Percentiles rank a stretch among this genome's conserved stretches.
phyloP scores from a whole-genome alignment of 2,797 vertebrate species.

The Pseudomugil gertrudae region DNA sequence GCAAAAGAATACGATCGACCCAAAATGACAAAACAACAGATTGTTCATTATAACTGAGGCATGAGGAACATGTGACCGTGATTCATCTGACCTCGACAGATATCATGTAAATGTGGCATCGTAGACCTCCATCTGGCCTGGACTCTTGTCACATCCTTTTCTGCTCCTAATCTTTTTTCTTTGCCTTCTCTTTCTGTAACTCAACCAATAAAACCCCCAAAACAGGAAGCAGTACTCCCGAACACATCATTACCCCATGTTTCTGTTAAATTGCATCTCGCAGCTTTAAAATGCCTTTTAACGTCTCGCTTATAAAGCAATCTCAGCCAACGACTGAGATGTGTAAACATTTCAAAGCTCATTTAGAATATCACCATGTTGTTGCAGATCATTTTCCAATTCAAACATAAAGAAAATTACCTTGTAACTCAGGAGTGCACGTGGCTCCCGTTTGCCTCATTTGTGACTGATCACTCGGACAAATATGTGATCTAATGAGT shows the following conservation, averaged over 20 bases:
- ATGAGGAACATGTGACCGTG: constrained; percentile 30
- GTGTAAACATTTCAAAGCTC: neutral
- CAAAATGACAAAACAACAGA: constrained; percentile 21
- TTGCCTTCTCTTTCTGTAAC: constrained; percentile 1
- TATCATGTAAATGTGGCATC: constrained; percentile 34
- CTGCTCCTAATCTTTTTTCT: constrained; percentile 4
- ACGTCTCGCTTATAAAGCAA: neutral
- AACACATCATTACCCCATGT: neutral
- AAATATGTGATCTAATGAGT: neutral
- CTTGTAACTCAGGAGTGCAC: constrained; percentile 10
- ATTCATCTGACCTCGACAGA: constrained; percentile 42
- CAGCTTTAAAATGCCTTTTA: neutral
- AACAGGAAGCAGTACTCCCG: constrained; percentile 4
- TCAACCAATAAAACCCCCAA: constrained; percentile 3
- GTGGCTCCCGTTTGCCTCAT: constrained; percentile 30
- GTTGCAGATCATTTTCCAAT: constrained; percentile 5
- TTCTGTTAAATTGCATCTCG: neutral
- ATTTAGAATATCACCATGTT: constrained; percentile 11
- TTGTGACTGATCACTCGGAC: constrained; percentile 43
- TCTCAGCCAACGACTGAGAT: constrained; percentile 1
- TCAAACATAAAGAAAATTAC: constrained; percentile 15
- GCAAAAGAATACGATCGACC: constrained; percentile 11
- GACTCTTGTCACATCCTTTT: constrained; percentile 32
- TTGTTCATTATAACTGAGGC: constrained; percentile 31
- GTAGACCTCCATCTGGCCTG: constrained; percentile 36